phyloP scores from a whole-genome alignment of 2,113 vertebrate species.

The Crotophaga sulcirostris region DNA sequence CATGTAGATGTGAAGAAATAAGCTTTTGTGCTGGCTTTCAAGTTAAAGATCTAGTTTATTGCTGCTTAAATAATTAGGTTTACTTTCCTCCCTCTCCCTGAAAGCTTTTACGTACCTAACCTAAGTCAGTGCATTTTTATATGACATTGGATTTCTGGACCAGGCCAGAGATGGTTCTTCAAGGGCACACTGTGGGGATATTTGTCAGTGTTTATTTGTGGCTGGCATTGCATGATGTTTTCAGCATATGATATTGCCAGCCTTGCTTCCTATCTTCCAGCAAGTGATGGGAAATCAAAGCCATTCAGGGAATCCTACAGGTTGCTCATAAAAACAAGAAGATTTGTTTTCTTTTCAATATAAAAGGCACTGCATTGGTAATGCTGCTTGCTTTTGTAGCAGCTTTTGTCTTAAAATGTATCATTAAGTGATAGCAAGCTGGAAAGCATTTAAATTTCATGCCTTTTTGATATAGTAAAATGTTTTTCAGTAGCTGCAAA shows the following conservation, averaged over 20 bases:
- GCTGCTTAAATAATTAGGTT: not conserved
- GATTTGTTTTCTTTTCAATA: not conserved
- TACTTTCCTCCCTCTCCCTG: not conserved
- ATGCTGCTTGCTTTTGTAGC: not conserved
- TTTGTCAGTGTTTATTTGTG: not conserved
- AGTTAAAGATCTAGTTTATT: not conserved
- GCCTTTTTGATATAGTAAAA: not conserved
- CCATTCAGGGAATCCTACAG: slow-evolving; percentile 54
- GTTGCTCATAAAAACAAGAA: slow-evolving; percentile 13
- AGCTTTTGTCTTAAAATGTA: not conserved
- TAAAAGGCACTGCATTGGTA: not conserved
- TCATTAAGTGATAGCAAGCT: not conserved
- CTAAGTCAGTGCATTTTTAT: not conserved
- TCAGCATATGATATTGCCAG: not conserved
- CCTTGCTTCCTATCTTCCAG: slow-evolving; percentile 20
- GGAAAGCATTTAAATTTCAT: not conserved
- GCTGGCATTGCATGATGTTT: not conserved
- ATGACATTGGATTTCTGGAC: not conserved
- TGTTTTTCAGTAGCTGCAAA: not conserved
- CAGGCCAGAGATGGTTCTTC: not conserved
- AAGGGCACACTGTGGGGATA: not conserved
- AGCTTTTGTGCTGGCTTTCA: not conserved
- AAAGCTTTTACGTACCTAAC: not conserved
- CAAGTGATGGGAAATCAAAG: not conserved
- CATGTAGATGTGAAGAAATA: not conserved